Evolutionary conservation across 37 sponge, comb jelly and placozoan species (phyloP), one percentile per base, ranked within the genome.

Genomic region (Aplysina aerophoba): DNA sequence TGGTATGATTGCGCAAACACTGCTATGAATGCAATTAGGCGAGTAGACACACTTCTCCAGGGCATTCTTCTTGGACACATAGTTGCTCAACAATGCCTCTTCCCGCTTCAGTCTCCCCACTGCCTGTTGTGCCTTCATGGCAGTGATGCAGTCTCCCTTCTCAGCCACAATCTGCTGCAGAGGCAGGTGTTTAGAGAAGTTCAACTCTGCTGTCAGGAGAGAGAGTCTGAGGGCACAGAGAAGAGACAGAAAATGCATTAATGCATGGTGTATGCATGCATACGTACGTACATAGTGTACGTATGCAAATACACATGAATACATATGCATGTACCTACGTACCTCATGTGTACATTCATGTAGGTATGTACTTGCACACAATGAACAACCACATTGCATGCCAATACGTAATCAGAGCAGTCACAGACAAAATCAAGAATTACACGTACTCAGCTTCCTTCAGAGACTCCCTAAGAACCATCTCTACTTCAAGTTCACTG

Each of bases 401-500:
- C 63, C 27, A 25, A 62, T 11, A 62, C 25, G 17, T 57, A 20
- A 65, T 30, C 22, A 31, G 34, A 69, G 63, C 27, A 62, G 4
- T 22, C 27, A 62, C 12, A 62, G 5, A 25, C 63, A 14, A 2
- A 25, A 11, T 27, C 63, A 62, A 62, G 2, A 11, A 62, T 3
- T 69, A 35, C 0, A 41, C 78, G 39, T 15, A 75, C 78, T 75
- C 78, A 16, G 78, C 44, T 36, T 75, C 78, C 53, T 75, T 50
- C 53, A 75, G 2, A 15, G 78, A 53, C 25, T 75, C 78, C 15
- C 25, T 17, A 31, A 75, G 53, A 40, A 24, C n/a, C 54, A 19
- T 36, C 78, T 75, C 54, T 14, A 75, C 24, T 24, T 6, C 54
- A 3, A 22, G 17, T 24, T 75, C 78, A 50, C 25, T 17, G 17